phyloP scores from a whole-genome alignment of 2,888 invertebrate species.

The Eupelmus urozonus region DNA sequence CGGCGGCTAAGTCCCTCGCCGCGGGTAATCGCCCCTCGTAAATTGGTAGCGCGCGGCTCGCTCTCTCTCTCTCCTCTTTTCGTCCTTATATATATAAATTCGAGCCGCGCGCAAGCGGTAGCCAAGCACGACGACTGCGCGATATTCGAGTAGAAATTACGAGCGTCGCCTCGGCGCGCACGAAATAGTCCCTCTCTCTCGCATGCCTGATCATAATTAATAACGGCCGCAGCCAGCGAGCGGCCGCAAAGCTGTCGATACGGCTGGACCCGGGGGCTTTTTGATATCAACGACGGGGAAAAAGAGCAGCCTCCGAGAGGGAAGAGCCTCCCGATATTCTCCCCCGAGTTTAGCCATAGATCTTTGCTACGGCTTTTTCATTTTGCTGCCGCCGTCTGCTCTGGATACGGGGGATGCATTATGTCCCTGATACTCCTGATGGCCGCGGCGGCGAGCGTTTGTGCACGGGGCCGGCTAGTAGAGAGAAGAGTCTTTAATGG shows the following conservation, averaged over 20 bases:
- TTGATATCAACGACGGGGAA: background rate
- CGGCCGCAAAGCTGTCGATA: slow-evolving; percentile 34
- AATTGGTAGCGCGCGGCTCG: slow-evolving; percentile 36
- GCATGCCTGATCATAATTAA: slow-evolving; percentile 76
- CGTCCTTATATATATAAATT: slow-evolving; percentile 14
- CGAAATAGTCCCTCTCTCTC: slow-evolving; percentile 74
- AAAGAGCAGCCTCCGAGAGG: background rate
- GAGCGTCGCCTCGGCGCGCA: slow-evolving; percentile 67
- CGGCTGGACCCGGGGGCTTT: no score
- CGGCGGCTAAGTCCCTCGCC: slow-evolving; percentile 24
- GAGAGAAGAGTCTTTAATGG: background rate
- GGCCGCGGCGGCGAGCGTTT: background rate
- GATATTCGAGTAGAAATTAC: slow-evolving; percentile 65
- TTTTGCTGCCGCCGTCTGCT: background rate
- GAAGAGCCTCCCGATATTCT: background rate
- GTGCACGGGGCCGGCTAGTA: background rate
- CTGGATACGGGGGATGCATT: background rate
- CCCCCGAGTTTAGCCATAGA: background rate
- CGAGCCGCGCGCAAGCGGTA: slow-evolving; percentile 56
- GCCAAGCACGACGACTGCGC: slow-evolving; percentile 54
- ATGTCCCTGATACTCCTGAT: background rate
- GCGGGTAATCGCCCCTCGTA: slow-evolving; percentile 55
- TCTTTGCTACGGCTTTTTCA: background rate
- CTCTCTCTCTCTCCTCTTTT: slow-evolving; percentile 2
- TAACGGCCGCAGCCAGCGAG: slow-evolving; percentile 65